A percentile compares a stretch with the other conserved stretches of the same genome.
Conservation (phyloP, 2,888 invertebrate species). For the Patella ulyssiponensis region DNA sequence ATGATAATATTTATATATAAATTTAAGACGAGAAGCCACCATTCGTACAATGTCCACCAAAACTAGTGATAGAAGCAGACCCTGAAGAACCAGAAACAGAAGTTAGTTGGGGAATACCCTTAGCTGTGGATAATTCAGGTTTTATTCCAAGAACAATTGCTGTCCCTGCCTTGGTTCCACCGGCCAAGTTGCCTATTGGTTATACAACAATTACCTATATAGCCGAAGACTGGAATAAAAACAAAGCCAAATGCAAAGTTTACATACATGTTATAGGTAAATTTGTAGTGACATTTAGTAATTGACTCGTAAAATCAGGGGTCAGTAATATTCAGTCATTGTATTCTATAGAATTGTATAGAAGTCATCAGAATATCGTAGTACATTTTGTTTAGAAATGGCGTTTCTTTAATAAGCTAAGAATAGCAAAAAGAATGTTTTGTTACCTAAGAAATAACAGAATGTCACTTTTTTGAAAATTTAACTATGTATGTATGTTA, state of each 20-base stretch:
- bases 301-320: background rate
- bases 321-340: background rate
- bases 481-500: no score
- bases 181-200: slow-evolving; percentile 77
- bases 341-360: no score
- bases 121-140: slow-evolving; percentile 77
- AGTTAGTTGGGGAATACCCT: slow-evolving; percentile 75
- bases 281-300: background rate
- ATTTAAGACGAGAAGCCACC: slow-evolving; percentile 77
- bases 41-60: slow-evolving; percentile 76
- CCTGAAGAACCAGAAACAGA: slow-evolving; percentile 75
- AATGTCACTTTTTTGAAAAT: no score
- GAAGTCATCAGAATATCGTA: no score
- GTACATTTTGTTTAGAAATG: no score
- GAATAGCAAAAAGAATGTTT: no score
- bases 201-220: slow-evolving; percentile 77
- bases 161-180: slow-evolving; percentile 76
- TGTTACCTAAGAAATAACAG: no score
- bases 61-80: slow-evolving; percentile 74
- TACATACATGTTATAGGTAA: slow-evolving; percentile 74
- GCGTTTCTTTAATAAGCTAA: no score
- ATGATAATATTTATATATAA: no score
- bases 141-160: slow-evolving; percentile 76
- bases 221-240: slow-evolving; percentile 78
- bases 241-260: slow-evolving; percentile 78